A percentile compares a stretch with the other conserved stretches of the same genome.
These are phyloP conservation scores for Trematomus loennbergii DNA, from an alignment of 2,113 vertebrate genomes.

Conservation along the genomic window DNA sequence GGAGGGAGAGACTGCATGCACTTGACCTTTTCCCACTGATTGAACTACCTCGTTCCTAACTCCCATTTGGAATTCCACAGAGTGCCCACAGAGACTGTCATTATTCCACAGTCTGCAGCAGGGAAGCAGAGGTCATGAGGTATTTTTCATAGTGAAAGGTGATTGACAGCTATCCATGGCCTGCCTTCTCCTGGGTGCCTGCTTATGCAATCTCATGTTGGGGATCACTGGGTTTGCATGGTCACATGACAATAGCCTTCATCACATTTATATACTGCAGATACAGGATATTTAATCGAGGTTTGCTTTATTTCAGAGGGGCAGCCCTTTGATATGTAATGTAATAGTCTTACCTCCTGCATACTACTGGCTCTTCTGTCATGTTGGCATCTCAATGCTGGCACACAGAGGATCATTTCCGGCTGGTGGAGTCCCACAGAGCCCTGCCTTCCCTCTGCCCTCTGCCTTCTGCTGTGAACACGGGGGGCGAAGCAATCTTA, in stretches of 20 bases:
- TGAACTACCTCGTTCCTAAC: slow-evolving; percentile 75
- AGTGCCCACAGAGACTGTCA: slow-evolving; percentile 71
- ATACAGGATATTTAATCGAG: slow-evolving; percentile 28
- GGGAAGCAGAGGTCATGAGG: slow-evolving; percentile 68
- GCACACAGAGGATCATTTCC: slow-evolving; percentile 79
- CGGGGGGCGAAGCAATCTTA: slow-evolving; percentile 75
- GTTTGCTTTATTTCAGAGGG: slow-evolving; percentile 41
- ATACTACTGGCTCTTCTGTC: slow-evolving; percentile 49
- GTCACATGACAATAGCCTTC: slow-evolving; percentile 33
- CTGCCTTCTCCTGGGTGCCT: slow-evolving; percentile 34
- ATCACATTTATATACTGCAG: slow-evolving; percentile 45
- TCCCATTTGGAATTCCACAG: slow-evolving; percentile 80
- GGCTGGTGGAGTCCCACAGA: slow-evolving; percentile 67
- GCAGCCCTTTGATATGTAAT: slow-evolving; percentile 29
- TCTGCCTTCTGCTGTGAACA: slow-evolving; percentile 79
- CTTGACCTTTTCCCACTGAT: slow-evolving; percentile 84
- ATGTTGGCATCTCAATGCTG: slow-evolving; percentile 68
- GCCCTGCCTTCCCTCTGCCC: slow-evolving; percentile 78
- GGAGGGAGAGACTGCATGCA: slow-evolving; percentile 73
- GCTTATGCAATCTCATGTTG: slow-evolving; percentile 59
- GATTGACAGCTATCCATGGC: slow-evolving; percentile 70
- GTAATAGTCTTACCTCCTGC: slow-evolving; percentile 47
- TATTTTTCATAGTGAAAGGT: slow-evolving; percentile 71
- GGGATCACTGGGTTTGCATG: slow-evolving; percentile 41
- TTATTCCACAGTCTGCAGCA: slow-evolving; percentile 71